A percentile compares a stretch with the other conserved stretches of the same genome.
Conservation (phyloP, 2,113 vertebrate genomes). For the Octodon degus region DNA sequence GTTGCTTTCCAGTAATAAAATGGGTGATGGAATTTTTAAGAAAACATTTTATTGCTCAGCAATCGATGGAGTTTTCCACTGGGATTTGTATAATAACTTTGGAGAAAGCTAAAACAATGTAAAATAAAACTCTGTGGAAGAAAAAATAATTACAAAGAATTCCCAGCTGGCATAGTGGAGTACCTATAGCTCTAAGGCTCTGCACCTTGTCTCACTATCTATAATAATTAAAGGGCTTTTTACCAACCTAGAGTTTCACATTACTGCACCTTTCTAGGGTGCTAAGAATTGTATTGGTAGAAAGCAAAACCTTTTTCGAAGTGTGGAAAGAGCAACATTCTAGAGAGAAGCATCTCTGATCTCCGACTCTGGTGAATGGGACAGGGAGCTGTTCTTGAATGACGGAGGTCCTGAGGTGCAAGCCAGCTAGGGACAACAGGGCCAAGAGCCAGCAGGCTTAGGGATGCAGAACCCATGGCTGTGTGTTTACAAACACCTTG, state of each 20-base stretch:
- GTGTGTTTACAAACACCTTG: neutral
- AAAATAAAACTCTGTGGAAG: slow-evolving; percentile 75
- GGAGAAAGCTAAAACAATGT: slow-evolving; percentile 77
- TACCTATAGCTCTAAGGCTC: slow-evolving; percentile 43
- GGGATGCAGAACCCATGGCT: neutral
- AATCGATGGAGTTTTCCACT: slow-evolving; percentile 72
- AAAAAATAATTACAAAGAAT: slow-evolving; percentile 78
- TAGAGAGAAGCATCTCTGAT: neutral
- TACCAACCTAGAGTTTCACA: slow-evolving; percentile 48
- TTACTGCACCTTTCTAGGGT: neutral
- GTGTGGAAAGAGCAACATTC: neutral
- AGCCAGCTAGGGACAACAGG: neutral
- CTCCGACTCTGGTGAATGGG: neutral
- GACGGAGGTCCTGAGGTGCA: neutral
- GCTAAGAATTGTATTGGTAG: slow-evolving; percentile 7
- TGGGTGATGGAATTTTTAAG: slow-evolving; percentile 78
- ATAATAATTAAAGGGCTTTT: slow-evolving; percentile 34
- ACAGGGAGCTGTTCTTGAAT: neutral
- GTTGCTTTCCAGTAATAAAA: slow-evolving; percentile 74
- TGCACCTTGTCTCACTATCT: slow-evolving; percentile 59
- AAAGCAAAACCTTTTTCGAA: slow-evolving; percentile 18
- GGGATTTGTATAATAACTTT: slow-evolving; percentile 72
- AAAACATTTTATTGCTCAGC: slow-evolving; percentile 73
- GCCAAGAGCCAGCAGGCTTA: neutral
- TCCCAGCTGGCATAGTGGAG: slow-evolving; percentile 65